Conservation (phyloP, 1,140 invertebrate species). For the Neuroterus valhalla region DNA sequence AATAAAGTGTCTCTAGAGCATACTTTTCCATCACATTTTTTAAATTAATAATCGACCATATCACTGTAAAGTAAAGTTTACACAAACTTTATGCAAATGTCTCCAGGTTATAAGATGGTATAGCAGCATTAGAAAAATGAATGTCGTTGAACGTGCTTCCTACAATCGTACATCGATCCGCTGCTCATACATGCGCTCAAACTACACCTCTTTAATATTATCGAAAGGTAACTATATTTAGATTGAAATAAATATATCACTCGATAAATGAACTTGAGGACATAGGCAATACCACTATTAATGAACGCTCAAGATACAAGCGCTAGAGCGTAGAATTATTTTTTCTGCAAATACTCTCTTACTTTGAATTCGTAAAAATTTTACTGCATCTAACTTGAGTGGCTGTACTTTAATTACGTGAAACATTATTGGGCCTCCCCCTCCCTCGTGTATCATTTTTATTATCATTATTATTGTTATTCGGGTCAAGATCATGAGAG, state of each 20-base stretch:
- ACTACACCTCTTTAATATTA: neutral
- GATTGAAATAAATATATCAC: neutral
- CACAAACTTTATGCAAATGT: neutral
- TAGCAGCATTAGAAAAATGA: neutral
- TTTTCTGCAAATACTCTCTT: too few species aligned
- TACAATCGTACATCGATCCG: neutral
- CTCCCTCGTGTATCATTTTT: too few species aligned
- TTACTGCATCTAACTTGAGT: too few species aligned
- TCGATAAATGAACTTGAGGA: constrained; percentile 15
- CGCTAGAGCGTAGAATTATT: neutral
- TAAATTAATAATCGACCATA: neutral
- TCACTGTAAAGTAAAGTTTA: neutral
- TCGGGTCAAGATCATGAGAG: too few species aligned
- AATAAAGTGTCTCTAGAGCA: neutral
- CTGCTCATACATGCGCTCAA: neutral
- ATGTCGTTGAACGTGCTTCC: neutral
- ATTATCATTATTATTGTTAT: too few species aligned
- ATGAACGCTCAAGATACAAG: neutral
- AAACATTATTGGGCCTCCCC: too few species aligned
- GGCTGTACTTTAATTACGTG: too few species aligned
- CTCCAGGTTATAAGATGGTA: neutral
- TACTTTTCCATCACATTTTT: neutral
- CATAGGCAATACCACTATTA: neutral
- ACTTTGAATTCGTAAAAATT: too few species aligned
- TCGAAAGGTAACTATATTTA: constrained; percentile 15